Evolutionary conservation across 2,797 vertebrate genomes (phyloP).

Genomic region (Limosa lapponica): DNA sequence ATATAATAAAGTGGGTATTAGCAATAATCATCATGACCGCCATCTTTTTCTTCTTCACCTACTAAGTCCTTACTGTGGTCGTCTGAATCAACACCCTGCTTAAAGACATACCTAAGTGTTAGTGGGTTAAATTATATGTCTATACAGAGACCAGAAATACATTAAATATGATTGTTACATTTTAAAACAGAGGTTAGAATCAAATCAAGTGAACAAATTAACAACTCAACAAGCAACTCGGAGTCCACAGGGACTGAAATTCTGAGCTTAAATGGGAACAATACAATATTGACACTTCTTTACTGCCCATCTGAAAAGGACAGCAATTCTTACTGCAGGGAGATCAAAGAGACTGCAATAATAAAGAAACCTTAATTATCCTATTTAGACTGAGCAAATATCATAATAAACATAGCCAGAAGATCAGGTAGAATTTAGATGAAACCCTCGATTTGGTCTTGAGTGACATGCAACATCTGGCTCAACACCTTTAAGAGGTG

Average conservation of each 20-base stretch:
- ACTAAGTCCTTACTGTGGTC: neutral
- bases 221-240: neutral
- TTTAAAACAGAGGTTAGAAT: neutral
- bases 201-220: neutral
- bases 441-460: neutral
- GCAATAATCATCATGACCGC: accelerated
- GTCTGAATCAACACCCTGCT: neutral
- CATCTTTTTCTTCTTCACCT: neutral
- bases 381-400: neutral
- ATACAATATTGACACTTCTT: neutral
- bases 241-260: neutral
- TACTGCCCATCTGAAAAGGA: neutral
- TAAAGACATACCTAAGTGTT: neutral
- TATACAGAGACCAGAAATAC: neutral
- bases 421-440: neutral
- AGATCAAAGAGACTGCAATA: neutral
- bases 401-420: neutral
- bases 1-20: neutral
- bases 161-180: neutral
- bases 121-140: neutral
- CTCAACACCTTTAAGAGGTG: neutral
- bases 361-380: neutral
- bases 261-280: neutral
- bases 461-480: neutral
- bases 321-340: neutral